Percentiles rank a stretch among this genome's conserved stretches.
Conservation (phyloP, 2,797 vertebrate genomes). For the Saxicola maurus region DNA sequence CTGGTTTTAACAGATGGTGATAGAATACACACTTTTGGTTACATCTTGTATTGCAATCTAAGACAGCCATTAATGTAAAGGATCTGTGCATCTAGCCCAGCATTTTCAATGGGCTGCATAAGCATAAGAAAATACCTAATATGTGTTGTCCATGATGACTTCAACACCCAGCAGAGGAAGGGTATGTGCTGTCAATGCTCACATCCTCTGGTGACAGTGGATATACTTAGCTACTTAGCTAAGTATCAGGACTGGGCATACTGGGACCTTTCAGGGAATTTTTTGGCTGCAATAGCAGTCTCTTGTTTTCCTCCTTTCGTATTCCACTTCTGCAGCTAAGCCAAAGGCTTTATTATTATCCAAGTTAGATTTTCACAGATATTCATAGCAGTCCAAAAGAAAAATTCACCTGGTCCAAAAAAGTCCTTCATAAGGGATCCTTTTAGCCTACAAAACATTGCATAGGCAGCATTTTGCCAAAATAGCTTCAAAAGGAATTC, state of each 20-base stretch:
- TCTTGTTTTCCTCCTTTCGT: neutral
- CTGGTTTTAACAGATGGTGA: too few relatives aligned
- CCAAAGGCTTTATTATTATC: neutral
- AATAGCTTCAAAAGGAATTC: neutral
- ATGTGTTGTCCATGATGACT: neutral
- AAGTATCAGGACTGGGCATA: neutral
- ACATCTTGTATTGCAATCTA: too few relatives aligned
- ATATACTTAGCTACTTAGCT: neutral
- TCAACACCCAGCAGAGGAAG: neutral
- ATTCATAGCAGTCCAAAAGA: neutral
- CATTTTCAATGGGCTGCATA: neutral
- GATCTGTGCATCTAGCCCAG: neutral
- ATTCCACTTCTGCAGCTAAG: neutral
- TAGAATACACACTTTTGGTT: too few relatives aligned
- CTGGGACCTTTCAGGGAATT: neutral
- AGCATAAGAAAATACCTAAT: neutral
- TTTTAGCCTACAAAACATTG: neutral
- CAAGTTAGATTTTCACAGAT: neutral
- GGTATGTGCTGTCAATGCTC: fast-evolving
- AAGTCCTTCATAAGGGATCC: neutral
- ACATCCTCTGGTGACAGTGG: neutral
- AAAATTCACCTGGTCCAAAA: neutral
- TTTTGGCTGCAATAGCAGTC: neutral
- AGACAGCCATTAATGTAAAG: neutral
- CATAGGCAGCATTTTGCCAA: neutral